Percentiles rank a stretch among this genome's conserved stretches.
These are phyloP conservation scores for Leptopilina clavipes DNA, from an alignment of 1,140 invertebrate species.

Conservation along the genomic window DNA sequence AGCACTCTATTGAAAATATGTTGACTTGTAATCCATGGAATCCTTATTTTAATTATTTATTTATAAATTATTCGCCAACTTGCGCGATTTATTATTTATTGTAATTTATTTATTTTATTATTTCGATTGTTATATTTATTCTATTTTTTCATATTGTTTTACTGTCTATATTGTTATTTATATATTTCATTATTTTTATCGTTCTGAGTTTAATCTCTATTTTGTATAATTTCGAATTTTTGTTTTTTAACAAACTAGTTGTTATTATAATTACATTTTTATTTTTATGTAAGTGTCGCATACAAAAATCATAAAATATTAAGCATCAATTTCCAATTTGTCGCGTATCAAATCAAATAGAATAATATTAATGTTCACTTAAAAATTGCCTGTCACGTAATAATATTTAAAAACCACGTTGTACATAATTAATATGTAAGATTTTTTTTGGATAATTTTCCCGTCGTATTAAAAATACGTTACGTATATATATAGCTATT, in stretches of 20 bases:
- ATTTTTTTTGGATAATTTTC: not conserved
- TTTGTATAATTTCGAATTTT: not conserved
- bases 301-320: not conserved
- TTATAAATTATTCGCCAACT: not conserved
- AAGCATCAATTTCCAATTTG: not conserved
- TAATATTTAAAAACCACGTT: not conserved
- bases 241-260: not conserved
- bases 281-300: not conserved
- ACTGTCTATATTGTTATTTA: not conserved
- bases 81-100: not conserved
- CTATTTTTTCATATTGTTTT: not conserved
- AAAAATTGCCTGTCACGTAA: not conserved
- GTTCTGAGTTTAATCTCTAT: not conserved
- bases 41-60: not conserved
- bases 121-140: not conserved
- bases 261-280: not conserved
- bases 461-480: not conserved
- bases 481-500: not conserved
- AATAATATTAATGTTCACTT: conserved; percentile 2
- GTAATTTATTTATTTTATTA: not conserved
- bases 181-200: not conserved
- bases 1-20: not conserved
- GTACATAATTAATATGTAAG: not conserved
- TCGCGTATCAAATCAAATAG: not conserved
- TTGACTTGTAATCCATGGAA: not conserved